Evolutionary conservation across 1,140 invertebrate species (phyloP), one percentile per base, ranked within the genome.

Genomic region (Drosophila teissieri): DNA sequence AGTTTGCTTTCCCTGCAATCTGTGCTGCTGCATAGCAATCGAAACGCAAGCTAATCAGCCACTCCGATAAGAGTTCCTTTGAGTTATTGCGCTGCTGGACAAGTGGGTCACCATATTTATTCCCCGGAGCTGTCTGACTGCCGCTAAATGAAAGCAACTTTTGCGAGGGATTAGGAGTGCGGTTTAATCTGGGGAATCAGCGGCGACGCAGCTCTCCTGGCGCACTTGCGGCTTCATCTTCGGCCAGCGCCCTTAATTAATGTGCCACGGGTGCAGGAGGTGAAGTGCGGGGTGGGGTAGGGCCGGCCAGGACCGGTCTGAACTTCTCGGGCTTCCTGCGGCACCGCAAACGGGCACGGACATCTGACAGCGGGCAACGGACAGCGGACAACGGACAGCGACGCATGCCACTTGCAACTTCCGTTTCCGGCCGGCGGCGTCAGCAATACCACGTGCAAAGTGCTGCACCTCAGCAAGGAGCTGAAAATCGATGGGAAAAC

Each of bases 351-450:
- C 51, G 24, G 24, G 24, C 24, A 4, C 4, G 44, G 42, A 67
- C 44, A 58, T 3, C 52, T 31, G 54, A 72, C 53, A 58, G 17
- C 22, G 8, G 34, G 73, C 62, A 58, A 73, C 82, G 37, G 42
- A 67, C 44, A 69, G 4, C 52, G 22, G 45, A 72, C 53, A 72
- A 17, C 19, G 8, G 24, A 73, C 62, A 58, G 78, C 82, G 78
- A 86, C 83, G 82, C 78, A 88, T 79, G 82, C 74, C 75, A 86
- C 64, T 82, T 86, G 82, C 74, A 68, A 88, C 78, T 78, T 86
- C 83, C 82, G 82, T 58, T 86, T 81, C 78, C 78, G 74, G 51
- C 44, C 46, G 53, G 34, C 61, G 67, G 54, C 53, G 60, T 44
- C 34, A 48, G 58, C 70, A 55, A 27, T n/a, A 12, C 46, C 44